These are phyloP conservation scores for Toxostoma redivivum DNA, from an alignment of 2,113 vertebrate genomes.

Conservation along the genomic window DNA sequence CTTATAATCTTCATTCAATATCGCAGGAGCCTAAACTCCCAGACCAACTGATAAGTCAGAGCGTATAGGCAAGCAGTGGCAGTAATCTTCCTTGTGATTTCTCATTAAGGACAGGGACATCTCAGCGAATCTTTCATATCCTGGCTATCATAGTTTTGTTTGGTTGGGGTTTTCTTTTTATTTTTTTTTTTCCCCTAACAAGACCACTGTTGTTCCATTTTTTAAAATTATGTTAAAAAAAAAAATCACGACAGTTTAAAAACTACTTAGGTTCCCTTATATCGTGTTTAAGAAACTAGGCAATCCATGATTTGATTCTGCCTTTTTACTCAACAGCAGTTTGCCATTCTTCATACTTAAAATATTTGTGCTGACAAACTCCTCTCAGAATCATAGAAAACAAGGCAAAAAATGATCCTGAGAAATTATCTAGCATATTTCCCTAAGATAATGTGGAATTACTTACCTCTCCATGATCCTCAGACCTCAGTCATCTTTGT, in stretches of 20 bases:
- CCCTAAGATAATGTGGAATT: neutral
- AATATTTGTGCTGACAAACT: neutral
- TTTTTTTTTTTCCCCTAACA: constrained; percentile 3
- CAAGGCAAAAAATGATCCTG: neutral
- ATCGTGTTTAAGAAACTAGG: neutral
- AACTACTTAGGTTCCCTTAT: neutral
- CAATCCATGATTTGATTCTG: neutral
- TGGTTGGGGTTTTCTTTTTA: constrained; percentile 9
- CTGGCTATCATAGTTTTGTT: constrained; percentile 62
- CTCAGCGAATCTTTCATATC: constrained; percentile 79
- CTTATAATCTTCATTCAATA: constrained; percentile 84
- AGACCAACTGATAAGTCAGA: constrained; percentile 79
- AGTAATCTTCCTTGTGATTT: constrained; percentile 77
- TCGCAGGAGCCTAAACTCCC: constrained; percentile 75
- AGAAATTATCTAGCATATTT: neutral
- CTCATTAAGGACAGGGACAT: constrained; percentile 77
- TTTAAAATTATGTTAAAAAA: neutral
- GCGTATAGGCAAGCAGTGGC: constrained; percentile 59
- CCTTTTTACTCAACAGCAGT: neutral
- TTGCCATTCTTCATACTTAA: neutral
- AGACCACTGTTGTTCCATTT: constrained; percentile 24
- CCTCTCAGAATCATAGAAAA: neutral
- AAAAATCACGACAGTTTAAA: neutral
- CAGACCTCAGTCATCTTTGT: neutral
- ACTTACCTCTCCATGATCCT: neutral